These are phyloP conservation scores for Tragelaphus buxtoni DNA, from an alignment of 2,113 vertebrate genomes.

Conservation along the genomic window DNA sequence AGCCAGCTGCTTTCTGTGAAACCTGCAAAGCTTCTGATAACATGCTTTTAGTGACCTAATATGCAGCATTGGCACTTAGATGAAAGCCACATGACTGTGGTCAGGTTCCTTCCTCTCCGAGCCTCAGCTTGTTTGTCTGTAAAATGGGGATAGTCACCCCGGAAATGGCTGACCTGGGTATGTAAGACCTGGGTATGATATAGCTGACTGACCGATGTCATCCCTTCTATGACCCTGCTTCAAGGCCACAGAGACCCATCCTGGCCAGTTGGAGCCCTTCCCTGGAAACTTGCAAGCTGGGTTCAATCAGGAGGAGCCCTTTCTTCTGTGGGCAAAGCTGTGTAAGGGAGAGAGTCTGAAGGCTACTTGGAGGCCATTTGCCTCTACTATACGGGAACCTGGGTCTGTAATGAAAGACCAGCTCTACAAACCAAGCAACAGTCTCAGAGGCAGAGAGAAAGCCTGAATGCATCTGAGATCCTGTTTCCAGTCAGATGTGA, in stretches of 20 bases:
- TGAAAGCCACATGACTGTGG: not conserved
- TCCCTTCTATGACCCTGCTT: not conserved
- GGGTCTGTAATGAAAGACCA: not conserved
- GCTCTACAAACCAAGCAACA: not conserved
- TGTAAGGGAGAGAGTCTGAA: not conserved
- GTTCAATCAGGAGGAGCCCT: not conserved
- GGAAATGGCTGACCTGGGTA: not conserved
- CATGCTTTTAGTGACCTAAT: not conserved
- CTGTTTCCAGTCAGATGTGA: not conserved
- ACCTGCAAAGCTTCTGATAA: not conserved
- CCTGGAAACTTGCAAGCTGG: not conserved
- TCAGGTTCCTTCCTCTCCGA: not conserved
- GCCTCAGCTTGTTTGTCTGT: not conserved
- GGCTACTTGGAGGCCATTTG: not conserved
- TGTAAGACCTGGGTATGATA: no score
- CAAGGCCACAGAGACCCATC: not conserved
- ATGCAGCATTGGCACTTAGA: not conserved
- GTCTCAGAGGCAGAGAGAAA: not conserved
- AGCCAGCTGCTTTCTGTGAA: not conserved
- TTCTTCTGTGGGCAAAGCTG: not conserved
- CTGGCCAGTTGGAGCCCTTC: not conserved
- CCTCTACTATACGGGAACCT: not conserved
- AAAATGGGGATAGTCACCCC: not conserved
- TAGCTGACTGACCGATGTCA: not conserved
- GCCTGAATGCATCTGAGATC: rapidly evolving